Evolutionary conservation across 2,797 vertebrate genomes (phyloP).

Genomic region (Novumbra hubbsi): DNA sequence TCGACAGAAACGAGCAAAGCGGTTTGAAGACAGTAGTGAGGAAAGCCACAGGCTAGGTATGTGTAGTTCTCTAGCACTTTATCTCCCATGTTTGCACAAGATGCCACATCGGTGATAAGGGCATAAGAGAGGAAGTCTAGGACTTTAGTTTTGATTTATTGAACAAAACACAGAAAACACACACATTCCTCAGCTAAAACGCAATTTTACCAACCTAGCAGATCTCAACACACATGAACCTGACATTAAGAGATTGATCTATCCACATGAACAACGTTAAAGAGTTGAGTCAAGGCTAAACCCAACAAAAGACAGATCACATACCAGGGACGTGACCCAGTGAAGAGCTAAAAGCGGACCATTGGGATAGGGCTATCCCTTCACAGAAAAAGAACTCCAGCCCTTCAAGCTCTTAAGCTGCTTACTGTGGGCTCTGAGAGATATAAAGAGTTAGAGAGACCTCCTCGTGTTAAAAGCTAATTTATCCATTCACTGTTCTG

Average conservation of each 20-base stretch:
- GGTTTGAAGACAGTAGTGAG: conserved; percentile 6
- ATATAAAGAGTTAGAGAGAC: conserved; percentile 1
- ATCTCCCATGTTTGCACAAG: conserved; percentile 30
- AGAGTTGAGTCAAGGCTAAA: not conserved
- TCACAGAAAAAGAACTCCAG: conserved; percentile 35
- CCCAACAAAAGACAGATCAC: conserved; percentile 2
- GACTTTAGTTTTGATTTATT: conserved; percentile 44
- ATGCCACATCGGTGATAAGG: conserved; percentile 31
- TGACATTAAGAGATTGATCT: not conserved
- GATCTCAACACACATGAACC: conserved; percentile 19
- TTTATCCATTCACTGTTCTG: conserved; percentile 6
- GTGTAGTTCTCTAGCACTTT: conserved; percentile 17
- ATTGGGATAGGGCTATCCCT: conserved; percentile 37
- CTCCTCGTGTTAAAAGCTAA: conserved; percentile 26
- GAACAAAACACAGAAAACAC: conserved; percentile 16
- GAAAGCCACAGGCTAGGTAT: not conserved
- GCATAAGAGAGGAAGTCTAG: conserved; percentile 56
- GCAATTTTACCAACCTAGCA: conserved; percentile 34
- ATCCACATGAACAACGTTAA: not conserved
- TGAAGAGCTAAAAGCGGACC: conserved; percentile 35
- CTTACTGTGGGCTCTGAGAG: conserved; percentile 6
- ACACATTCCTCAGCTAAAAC: conserved; percentile 34
- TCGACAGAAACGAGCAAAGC: conserved; percentile 5
- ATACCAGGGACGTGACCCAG: not conserved
- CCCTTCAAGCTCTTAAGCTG: conserved; percentile 36